phyloP scores from a whole-genome alignment of 2,113 vertebrate genomes.

The Channa argus region DNA sequence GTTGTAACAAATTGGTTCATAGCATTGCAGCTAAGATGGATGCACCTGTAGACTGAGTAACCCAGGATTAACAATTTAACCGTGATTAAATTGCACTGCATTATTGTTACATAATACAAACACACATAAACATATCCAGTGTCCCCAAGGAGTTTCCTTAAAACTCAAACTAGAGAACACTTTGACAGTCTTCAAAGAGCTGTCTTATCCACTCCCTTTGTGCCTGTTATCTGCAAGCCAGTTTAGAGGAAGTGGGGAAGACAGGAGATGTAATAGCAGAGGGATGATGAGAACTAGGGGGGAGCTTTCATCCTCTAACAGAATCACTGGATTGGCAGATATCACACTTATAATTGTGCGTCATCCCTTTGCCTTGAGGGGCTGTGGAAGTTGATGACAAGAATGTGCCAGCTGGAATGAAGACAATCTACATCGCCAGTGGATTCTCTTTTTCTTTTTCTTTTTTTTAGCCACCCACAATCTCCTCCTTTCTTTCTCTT shows the following conservation, averaged over 20 bases:
- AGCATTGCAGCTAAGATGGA: too few species aligned
- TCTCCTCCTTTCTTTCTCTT: constrained; percentile 19
- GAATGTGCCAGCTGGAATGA: constrained; percentile 67
- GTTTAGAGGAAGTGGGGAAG: constrained; percentile 50
- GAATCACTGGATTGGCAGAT: constrained; percentile 55
- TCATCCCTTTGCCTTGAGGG: constrained; percentile 59
- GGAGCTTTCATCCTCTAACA: constrained; percentile 54
- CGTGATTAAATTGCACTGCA: background rate
- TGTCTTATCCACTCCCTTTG: constrained; percentile 50
- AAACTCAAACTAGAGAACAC: constrained; percentile 17
- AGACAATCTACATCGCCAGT: constrained; percentile 48
- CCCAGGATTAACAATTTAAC: too few species aligned
- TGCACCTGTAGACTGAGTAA: too few species aligned
- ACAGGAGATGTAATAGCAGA: constrained; percentile 42
- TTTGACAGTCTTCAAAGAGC: constrained; percentile 36
- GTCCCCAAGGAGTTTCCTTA: constrained; percentile 1
- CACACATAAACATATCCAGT: background rate
- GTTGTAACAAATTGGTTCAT: background rate
- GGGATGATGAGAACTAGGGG: background rate
- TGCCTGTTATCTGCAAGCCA: constrained; percentile 40
- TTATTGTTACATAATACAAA: constrained; percentile 35
- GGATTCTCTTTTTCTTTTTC: constrained; percentile 48
- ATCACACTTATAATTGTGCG: constrained; percentile 71
- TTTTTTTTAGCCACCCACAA: constrained; percentile 46
- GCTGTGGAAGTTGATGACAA: constrained; percentile 60